Evolutionary conservation across 2,113 vertebrate species (phyloP).

Genomic region (Dunckerocampus dactyliophorus): DNA sequence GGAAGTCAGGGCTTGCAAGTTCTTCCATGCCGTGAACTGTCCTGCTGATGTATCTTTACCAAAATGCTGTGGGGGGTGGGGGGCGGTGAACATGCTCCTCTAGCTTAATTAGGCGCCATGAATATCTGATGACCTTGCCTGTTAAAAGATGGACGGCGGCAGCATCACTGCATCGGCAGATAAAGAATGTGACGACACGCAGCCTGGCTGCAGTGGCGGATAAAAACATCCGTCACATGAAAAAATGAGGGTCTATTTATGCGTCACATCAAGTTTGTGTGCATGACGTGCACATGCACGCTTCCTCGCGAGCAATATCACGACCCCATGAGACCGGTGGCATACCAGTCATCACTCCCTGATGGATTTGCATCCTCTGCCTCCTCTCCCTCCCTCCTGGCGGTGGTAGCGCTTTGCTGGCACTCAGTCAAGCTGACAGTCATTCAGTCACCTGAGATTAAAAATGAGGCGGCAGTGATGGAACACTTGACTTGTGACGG

Average conservation of each 20-base stretch:
- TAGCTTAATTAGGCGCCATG: constrained; percentile 44
- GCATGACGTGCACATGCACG: constrained; percentile 14
- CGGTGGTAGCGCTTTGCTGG: constrained; percentile 42
- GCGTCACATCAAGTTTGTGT: constrained; percentile 8
- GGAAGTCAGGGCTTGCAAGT: background rate
- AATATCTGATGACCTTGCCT: constrained; percentile 43
- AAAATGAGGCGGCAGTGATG: constrained; percentile 56
- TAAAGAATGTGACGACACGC: constrained; percentile 14
- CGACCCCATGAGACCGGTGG: constrained; percentile 32
- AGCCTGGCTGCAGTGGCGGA: constrained; percentile 9
- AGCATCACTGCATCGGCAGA: constrained; percentile 5
- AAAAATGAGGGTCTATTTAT: constrained; percentile 28
- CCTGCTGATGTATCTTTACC: constrained; percentile 7
- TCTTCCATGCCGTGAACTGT: background rate
- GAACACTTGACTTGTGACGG: constrained; percentile 47
- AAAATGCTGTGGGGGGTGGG: too few relatives aligned
- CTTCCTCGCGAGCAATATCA: constrained; percentile 39
- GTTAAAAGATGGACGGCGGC: constrained; percentile 14
- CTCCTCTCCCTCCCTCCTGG: constrained; percentile 5
- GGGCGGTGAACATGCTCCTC: constrained; percentile 23
- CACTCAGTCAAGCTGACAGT: constrained; percentile 61
- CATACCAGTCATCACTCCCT: constrained; percentile 48
- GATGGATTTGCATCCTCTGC: constrained; percentile 28
- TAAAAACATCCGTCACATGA: constrained; percentile 29
- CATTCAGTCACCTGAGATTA: constrained; percentile 62